phyloP scores from a whole-genome alignment of 2,113 vertebrate genomes.

The Empidonax alnorum region DNA sequence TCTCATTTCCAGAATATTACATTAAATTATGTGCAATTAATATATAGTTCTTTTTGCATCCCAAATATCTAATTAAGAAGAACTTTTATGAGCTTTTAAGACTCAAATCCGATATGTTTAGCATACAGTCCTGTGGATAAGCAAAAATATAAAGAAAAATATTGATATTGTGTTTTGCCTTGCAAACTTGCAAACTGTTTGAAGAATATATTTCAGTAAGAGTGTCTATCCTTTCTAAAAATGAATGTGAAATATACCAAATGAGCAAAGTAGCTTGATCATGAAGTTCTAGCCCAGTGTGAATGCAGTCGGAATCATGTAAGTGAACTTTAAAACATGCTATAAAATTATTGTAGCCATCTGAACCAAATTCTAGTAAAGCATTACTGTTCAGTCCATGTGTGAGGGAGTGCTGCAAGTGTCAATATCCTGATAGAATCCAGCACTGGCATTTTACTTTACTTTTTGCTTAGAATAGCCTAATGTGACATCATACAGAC shows the following conservation, averaged over 20 bases:
- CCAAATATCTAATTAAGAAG: not conserved
- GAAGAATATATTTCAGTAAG: not conserved
- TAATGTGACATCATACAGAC: not conserved
- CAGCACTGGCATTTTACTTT: not conserved
- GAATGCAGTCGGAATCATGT: not conserved
- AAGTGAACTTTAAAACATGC: not conserved
- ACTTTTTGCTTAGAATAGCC: not conserved
- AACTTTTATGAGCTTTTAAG: not conserved
- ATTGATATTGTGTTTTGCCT: not conserved
- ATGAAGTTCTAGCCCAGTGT: not conserved
- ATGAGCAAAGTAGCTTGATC: not conserved
- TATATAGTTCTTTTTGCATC: not conserved
- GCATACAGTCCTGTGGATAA: not conserved
- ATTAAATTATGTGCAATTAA: not conserved
- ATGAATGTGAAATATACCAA: not conserved
- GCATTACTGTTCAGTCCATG: rapidly evolving
- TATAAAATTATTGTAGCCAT: not conserved
- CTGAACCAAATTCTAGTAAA: not conserved
- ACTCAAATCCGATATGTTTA: rapidly evolving
- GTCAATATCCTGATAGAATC: not conserved
- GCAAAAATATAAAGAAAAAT: not conserved
- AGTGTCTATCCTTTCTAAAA: not conserved
- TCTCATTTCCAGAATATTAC: not conserved
- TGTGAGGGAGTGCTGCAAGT: not conserved
- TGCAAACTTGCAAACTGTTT: not conserved